Evolutionary conservation across 2,888 invertebrate species (phyloP).

Genomic region (Tolmerus cingulatus): DNA sequence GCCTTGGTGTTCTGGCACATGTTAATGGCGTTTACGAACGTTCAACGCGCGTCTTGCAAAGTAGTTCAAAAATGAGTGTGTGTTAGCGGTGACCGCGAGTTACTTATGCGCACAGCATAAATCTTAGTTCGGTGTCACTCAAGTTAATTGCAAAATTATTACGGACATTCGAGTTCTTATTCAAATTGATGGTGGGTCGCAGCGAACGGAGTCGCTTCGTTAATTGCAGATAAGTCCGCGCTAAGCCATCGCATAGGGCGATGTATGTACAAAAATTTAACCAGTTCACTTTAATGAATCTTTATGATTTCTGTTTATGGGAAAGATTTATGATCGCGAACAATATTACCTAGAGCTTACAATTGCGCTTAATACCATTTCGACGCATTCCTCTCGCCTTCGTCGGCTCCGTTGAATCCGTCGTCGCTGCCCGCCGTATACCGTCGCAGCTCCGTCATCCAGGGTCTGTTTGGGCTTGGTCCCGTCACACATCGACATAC

Average conservation of each 20-base stretch:
- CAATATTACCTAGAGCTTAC: not conserved
- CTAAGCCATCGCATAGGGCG: not conserved
- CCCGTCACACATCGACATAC: not conserved
- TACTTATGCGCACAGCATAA: constrained; percentile 45
- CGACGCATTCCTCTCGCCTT: not conserved
- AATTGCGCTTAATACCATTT: not conserved
- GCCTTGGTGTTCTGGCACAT: constrained; percentile 31
- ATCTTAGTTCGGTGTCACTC: constrained; percentile 50
- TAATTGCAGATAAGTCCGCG: constrained; percentile 35
- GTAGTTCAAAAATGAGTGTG: constrained; percentile 37
- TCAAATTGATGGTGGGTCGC: constrained; percentile 48
- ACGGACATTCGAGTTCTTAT: constrained; percentile 45
- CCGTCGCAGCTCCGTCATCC: not conserved
- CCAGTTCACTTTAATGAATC: constrained; percentile 28
- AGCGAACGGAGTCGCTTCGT: constrained; percentile 35
- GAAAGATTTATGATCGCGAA: constrained; percentile 13
- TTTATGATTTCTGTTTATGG: constrained; percentile 33
- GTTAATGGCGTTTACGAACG: constrained; percentile 34
- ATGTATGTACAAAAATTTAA: constrained; percentile 22
- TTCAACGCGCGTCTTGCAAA: constrained; percentile 29
- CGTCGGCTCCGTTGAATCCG: no score
- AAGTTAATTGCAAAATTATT: constrained; percentile 50
- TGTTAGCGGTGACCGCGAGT: constrained; percentile 31
- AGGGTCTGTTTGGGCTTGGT: not conserved
- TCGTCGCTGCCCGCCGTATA: no score